A percentile compares a stretch with the other conserved stretches of the same genome.
phyloP scores from a whole-genome alignment of 2,888 invertebrate genomes.

The Lampropteryx suffumata region DNA sequence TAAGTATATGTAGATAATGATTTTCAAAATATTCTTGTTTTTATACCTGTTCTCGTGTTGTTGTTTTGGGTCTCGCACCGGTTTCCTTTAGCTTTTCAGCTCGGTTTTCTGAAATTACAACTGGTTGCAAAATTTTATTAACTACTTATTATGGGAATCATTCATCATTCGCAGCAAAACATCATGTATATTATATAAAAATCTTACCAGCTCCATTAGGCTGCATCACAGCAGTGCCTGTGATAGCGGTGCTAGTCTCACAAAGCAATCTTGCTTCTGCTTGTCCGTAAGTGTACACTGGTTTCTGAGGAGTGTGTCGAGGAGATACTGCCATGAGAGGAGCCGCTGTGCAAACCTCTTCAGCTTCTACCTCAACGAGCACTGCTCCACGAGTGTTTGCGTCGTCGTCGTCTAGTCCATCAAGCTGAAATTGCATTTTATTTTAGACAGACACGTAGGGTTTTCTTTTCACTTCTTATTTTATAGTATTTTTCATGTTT shows the following conservation, averaged over 20 bases:
- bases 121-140: slow-evolving; percentile 34
- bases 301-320: slow-evolving; percentile 85
- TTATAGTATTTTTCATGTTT: too few species aligned
- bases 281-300: slow-evolving; percentile 87
- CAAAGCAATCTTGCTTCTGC: slow-evolving; percentile 81
- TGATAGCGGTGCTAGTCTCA: slow-evolving; percentile 71
- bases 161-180: too few species aligned
- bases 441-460: background rate
- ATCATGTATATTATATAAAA: too few species aligned
- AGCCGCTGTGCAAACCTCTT: slow-evolving; percentile 90
- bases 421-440: slow-evolving; percentile 41
- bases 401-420: slow-evolving; percentile 63
- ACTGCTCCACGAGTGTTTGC: slow-evolving; percentile 87
- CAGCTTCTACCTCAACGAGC: slow-evolving; percentile 91
- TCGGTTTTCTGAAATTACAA: slow-evolving; percentile 59
- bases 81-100: slow-evolving; percentile 50
- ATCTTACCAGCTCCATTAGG: slow-evolving; percentile 63
- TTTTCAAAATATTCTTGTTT: too few species aligned
- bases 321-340: slow-evolving; percentile 86
- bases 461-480: too few species aligned
- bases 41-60: slow-evolving; percentile 63
- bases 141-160: too few species aligned
- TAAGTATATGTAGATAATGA: too few species aligned
- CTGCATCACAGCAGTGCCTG: slow-evolving; percentile 72
- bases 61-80: slow-evolving; percentile 53